Conservation (phyloP, 2,888 invertebrate genomes). For the Leistus spinibarbis region DNA sequence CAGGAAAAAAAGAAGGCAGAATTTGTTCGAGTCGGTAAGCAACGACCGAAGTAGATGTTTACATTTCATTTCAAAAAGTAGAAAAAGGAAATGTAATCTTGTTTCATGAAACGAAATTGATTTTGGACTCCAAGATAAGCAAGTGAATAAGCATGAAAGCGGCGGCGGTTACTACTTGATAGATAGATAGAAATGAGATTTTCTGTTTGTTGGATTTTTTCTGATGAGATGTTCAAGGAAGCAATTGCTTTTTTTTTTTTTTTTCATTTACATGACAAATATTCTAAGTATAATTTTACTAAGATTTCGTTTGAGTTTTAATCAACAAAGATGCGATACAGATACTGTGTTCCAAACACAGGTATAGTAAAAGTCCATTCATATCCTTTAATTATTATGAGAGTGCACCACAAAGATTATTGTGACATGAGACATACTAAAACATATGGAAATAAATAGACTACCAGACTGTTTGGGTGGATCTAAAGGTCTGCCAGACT, state of each 20-base stretch:
- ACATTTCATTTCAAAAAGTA: background rate
- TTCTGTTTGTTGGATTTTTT: background rate
- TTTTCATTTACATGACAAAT: background rate
- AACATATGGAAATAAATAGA: too few relatives aligned
- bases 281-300: background rate
- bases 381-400: too few relatives aligned
- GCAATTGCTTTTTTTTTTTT: background rate
- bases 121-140: background rate
- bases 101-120: background rate
- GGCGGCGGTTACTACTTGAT: too few relatives aligned
- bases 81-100: constrained; percentile 3
- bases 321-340: too few relatives aligned
- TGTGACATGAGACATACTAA: too few relatives aligned
- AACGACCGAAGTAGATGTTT: background rate
- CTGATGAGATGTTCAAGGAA: background rate
- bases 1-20: background rate
- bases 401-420: too few relatives aligned
- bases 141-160: background rate
- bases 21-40: background rate
- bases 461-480: too few relatives aligned
- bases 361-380: too few relatives aligned
- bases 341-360: too few relatives aligned
- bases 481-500: too few relatives aligned
- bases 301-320: too few relatives aligned
- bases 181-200: background rate